Conservation (phyloP, 2,113 vertebrate genomes). For the Syngnathus floridae region DNA sequence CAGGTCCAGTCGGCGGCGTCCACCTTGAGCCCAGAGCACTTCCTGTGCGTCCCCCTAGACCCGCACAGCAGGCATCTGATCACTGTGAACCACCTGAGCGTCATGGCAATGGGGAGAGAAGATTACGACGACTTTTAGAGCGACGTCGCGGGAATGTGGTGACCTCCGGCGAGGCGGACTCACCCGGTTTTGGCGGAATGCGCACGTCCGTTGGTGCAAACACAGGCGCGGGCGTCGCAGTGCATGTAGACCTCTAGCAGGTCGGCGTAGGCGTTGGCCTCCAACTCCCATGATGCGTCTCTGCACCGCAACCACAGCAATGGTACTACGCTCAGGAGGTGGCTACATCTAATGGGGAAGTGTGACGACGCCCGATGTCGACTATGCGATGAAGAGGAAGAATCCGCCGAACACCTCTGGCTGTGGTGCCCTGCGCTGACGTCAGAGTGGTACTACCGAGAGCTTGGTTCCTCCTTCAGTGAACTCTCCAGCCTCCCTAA, state of each 20-base stretch:
- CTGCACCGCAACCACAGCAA: conserved; percentile 53
- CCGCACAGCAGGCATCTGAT: conserved; percentile 86
- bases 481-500: too few species aligned
- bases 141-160: not conserved
- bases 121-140: not conserved
- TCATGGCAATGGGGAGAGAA: not conserved
- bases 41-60: conserved; percentile 87
- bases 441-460: too few species aligned
- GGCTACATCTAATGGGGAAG: not conserved
- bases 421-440: too few species aligned
- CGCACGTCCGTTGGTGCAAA: conserved; percentile 75
- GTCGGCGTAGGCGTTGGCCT: conserved; percentile 89
- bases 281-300: conserved; percentile 97
- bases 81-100: conserved; percentile 81
- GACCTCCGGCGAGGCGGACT: not conserved
- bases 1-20: conserved; percentile 84
- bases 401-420: too few species aligned
- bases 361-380: not conserved
- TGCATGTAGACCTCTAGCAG: conserved; percentile 81
- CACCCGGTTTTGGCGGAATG: conserved; percentile 82
- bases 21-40: conserved; percentile 76
- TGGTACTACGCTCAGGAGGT: not conserved
- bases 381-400: too few species aligned
- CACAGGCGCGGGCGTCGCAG: conserved; percentile 80
- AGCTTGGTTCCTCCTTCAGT: too few species aligned